Base-by-base conservation (phyloP, 2,888 invertebrate species). In the Lapara coniferarum region DNA sequence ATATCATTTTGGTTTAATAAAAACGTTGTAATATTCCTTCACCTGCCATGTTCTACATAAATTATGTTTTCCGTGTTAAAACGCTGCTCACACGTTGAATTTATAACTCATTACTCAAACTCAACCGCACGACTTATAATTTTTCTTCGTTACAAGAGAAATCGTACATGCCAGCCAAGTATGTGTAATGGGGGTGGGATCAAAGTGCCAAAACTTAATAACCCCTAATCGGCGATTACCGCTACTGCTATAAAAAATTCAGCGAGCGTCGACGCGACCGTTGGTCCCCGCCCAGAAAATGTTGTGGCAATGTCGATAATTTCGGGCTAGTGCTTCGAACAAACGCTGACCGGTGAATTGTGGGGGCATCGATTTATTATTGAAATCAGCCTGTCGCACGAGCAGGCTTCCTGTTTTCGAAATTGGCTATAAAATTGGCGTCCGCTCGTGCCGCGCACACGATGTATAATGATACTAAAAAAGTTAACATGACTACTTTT, bases 371-470 rank as follows among this genome's bases (percentile, higher is more conserved):
- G 90, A 92, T 93, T 92, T 93, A 91, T 92, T 92, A 92, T 92
- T 91, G 87, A 92, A 92, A 91, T 90, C 88, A 89, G 86, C 81
- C 86, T 84, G 87, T 86, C 89, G 87, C 89, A 85, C 86, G 85
- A 83, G 87, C 83, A 77, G 79, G 85, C 89, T 90, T 89, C 88
- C 90, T 89, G 91, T 84, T 87, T 82, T 72, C 81, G 78, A 92
- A 92, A 92, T 92, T 92, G 88, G 85, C 86, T 87, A 88, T 86
- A 85, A 93, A 92, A 92, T 93, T 92, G 92, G 88, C 86, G 78
- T 86, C 78, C 90, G 87, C 92, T 89, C 90, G 91, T 89, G 90
- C 89, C 87, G 79, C 76, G 81, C 85, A 78, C 84, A 80, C 81
- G 79, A 78, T 79, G 84, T 85, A 85, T 91, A 90, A 91, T 90